These are phyloP conservation scores for Sylvilagus floridanus DNA, from an alignment of 2,797 vertebrate species.

Conservation along the genomic window DNA sequence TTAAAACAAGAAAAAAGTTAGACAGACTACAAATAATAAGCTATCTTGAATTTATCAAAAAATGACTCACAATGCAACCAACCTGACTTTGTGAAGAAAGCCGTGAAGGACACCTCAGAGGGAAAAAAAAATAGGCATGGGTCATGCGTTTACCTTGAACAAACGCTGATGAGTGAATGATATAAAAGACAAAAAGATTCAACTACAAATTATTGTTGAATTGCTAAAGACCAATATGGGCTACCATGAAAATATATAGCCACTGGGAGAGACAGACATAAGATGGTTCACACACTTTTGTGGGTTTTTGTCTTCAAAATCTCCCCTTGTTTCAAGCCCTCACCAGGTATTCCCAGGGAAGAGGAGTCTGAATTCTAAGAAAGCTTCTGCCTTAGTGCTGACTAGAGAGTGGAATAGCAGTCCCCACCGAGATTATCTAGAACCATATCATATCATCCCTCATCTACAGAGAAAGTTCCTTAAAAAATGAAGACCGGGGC, in stretches of 20 bases:
- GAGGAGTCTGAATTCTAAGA: neutral
- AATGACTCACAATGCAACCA: neutral
- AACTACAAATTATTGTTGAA: neutral
- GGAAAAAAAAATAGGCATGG: neutral
- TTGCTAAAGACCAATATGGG: neutral
- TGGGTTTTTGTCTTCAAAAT: neutral
- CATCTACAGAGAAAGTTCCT: neutral
- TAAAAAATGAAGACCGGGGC: neutral
- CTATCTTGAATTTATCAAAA: neutral
- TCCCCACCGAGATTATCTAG: neutral
- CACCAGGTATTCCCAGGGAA: neutral
- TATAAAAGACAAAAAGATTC: neutral
- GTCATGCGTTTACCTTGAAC: neutral
- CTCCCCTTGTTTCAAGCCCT: accelerated
- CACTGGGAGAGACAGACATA: neutral
- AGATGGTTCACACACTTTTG: neutral
- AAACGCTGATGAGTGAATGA: neutral
- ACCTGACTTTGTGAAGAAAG: neutral
- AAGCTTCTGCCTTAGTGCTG: neutral
- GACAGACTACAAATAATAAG: neutral
- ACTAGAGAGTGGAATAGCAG: neutral
- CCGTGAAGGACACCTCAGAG: neutral
- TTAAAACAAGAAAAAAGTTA: neutral
- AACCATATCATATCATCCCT: neutral
- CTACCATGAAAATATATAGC: neutral